Percentiles rank a stretch among this genome's conserved stretches.
These are phyloP conservation scores for Corythucha ciliata DNA, from an alignment of 2,888 invertebrate genomes.

Conservation along the genomic window DNA sequence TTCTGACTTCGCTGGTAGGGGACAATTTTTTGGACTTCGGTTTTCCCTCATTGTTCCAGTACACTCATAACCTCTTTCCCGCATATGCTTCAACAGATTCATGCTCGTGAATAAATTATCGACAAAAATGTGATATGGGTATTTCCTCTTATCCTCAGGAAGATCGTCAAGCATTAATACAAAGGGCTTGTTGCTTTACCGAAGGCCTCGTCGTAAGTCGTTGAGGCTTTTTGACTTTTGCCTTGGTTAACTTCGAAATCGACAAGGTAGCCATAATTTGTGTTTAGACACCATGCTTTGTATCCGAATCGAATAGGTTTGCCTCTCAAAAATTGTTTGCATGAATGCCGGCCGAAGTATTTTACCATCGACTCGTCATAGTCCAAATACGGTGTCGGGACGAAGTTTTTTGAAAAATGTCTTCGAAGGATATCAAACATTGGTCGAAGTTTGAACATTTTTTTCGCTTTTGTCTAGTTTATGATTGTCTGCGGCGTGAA, in stretches of 20 bases:
- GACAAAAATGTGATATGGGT: not conserved
- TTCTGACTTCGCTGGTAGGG: conserved; percentile 23
- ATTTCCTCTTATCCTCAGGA: not conserved
- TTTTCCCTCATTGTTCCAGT: not conserved
- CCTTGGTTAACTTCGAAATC: conserved; percentile 37
- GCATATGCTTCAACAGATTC: not conserved
- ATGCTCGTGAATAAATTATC: conserved; percentile 4
- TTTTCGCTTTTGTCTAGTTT: conserved; percentile 32
- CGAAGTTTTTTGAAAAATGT: conserved; percentile 30
- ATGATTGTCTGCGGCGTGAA: conserved; percentile 35
- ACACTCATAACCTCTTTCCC: not conserved
- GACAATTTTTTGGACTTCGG: not conserved
- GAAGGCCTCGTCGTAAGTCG: conserved; percentile 29
- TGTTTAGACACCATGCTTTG: conserved; percentile 37
- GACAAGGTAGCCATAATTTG: conserved; percentile 30
- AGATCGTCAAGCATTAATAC: conserved; percentile 5
- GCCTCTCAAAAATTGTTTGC: conserved; percentile 27
- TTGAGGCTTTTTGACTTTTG: conserved; percentile 26
- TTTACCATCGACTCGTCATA: conserved; percentile 38
- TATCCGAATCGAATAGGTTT: conserved; percentile 38
- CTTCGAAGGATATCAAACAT: conserved; percentile 31
- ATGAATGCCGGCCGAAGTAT: conserved; percentile 37
- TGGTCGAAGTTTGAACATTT: conserved; percentile 35
- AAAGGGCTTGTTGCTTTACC: conserved; percentile 35
- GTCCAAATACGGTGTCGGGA: conserved; percentile 30